A percentile compares a stretch with the other conserved stretches of the same genome.
Evolutionary conservation across 2,113 vertebrate genomes (phyloP).

Genomic region (Ptilorrhoa leucosticta): DNA sequence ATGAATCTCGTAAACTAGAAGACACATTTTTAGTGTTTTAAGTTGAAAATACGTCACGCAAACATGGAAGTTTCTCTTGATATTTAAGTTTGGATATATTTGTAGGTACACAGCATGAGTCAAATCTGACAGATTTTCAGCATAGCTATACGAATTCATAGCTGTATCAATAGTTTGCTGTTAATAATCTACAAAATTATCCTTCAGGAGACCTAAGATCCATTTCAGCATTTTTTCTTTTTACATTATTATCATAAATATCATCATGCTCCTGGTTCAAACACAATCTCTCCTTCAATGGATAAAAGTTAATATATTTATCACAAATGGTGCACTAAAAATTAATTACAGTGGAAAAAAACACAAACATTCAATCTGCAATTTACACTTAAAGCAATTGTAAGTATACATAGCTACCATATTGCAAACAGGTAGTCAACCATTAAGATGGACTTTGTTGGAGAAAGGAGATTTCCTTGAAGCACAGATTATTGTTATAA

Average conservation of each 20-base stretch:
- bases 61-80: neutral
- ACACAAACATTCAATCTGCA: neutral
- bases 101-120: neutral
- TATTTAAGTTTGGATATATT: constrained; percentile 1
- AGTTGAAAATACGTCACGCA: neutral
- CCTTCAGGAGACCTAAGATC: neutral
- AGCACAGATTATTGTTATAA: neutral
- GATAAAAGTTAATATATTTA: neutral
- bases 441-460: neutral
- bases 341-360: neutral
- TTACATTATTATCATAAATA: neutral
- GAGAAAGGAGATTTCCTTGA: neutral
- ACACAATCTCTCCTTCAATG: neutral
- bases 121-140: neutral
- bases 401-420: neutral
- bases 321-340: neutral
- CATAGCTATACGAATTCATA: neutral
- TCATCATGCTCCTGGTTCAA: neutral
- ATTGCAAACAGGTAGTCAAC: neutral
- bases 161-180: neutral
- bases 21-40: neutral
- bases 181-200: neutral
- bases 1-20: neutral
- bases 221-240: neutral
- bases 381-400: neutral